phyloP scores from a whole-genome alignment of 2,113 vertebrate genomes.

The Okapia johnstoni region DNA sequence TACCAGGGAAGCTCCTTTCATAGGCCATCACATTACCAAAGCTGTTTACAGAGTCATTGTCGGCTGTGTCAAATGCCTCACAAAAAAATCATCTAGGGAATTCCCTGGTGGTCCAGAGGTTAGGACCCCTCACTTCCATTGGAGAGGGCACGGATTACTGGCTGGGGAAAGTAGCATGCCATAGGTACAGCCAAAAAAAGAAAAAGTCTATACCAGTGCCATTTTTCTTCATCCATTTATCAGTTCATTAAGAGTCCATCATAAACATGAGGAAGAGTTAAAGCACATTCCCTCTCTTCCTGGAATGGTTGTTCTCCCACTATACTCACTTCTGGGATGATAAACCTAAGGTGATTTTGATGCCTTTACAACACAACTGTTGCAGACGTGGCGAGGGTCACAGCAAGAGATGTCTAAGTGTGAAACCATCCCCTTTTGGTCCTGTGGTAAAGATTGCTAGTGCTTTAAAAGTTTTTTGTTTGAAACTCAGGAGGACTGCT shows the following conservation, averaged over 20 bases:
- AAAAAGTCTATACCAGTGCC: background rate
- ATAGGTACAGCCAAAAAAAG: background rate
- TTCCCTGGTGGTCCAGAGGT: background rate
- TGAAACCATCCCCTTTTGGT: background rate
- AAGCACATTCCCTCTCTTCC: background rate
- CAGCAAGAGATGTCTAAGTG: background rate
- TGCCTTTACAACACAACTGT: background rate
- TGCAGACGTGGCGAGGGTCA: background rate
- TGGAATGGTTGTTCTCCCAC: background rate
- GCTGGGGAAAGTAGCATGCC: background rate
- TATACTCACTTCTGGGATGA: background rate
- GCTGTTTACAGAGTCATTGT: background rate
- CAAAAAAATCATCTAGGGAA: background rate
- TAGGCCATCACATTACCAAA: background rate
- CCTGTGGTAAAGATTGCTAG: background rate
- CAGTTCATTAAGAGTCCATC: background rate
- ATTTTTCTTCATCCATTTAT: background rate
- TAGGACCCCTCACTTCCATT: background rate
- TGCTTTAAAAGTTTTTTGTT: background rate
- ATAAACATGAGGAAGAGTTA: background rate
- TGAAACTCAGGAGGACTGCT: background rate
- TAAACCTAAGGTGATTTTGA: background rate
- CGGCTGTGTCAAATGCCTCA: background rate
- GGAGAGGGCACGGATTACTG: background rate
- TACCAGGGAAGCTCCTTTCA: background rate